Percentiles rank a stretch among this genome's conserved stretches.
These are phyloP conservation scores for Trachelus troglodyta DNA, from an alignment of 2,888 invertebrate species.

Conservation along the genomic window DNA sequence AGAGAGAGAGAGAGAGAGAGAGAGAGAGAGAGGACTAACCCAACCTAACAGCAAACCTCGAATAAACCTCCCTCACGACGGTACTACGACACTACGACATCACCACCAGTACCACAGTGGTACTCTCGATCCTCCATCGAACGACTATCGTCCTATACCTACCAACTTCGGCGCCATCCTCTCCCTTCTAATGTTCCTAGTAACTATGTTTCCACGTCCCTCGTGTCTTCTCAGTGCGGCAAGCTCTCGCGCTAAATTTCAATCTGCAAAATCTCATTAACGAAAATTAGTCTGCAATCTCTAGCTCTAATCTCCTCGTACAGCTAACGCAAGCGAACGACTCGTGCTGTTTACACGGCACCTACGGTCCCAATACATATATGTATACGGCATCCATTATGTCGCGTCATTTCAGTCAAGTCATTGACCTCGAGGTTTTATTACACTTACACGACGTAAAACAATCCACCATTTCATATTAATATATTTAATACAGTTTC, in stretches of 20 bases:
- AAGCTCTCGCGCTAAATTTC: slow-evolving; percentile 41
- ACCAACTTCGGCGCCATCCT: background rate
- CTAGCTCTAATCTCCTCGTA: slow-evolving; percentile 16
- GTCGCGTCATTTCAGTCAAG: background rate
- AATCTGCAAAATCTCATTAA: slow-evolving; percentile 51
- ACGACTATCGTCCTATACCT: background rate
- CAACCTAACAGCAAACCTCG: slow-evolving; percentile 8
- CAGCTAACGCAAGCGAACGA: background rate
- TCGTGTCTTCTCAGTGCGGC: background rate
- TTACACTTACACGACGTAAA: background rate
- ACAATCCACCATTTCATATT: background rate
- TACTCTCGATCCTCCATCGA: background rate
- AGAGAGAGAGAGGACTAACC: background rate
- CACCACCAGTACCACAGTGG: background rate
- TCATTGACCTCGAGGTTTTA: background rate
- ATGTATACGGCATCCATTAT: background rate
- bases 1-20: too few relatives aligned
- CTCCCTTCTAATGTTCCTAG: background rate
- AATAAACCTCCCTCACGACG: background rate
- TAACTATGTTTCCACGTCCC: background rate
- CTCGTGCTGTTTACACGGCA: background rate
- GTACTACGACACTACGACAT: background rate
- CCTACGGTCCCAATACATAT: background rate
- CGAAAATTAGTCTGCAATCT: slow-evolving; percentile 53
- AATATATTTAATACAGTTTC: background rate